A percentile compares a stretch with the other conserved stretches of the same genome.
Evolutionary conservation across 2,888 invertebrate genomes (phyloP).

Genomic region (Platypus cylindrus): DNA sequence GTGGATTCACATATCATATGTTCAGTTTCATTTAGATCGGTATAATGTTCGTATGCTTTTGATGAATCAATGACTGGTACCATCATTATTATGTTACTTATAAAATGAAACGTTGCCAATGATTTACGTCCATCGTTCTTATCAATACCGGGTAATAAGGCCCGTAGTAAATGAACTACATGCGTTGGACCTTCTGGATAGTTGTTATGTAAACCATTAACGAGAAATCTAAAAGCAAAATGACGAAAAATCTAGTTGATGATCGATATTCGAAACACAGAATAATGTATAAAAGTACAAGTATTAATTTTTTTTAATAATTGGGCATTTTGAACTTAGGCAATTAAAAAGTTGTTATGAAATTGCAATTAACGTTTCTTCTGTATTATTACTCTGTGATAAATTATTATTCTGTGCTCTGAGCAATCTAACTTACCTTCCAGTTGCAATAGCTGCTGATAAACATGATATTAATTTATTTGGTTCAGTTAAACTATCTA

Average conservation of each 20-base stretch:
- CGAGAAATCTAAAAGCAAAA: slow-evolving; percentile 34
- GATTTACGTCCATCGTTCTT: slow-evolving; percentile 75
- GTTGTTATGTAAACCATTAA: slow-evolving; percentile 39
- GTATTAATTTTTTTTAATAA: too few species aligned
- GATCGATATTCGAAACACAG: too few species aligned
- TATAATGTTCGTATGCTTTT: slow-evolving; percentile 47
- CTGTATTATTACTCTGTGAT: too few species aligned
- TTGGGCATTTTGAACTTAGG: too few species aligned
- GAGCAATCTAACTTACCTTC: slow-evolving; percentile 40
- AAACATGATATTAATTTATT: slow-evolving; percentile 66
- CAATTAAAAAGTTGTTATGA: too few species aligned
- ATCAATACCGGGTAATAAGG: slow-evolving; percentile 78
- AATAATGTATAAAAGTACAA: too few species aligned
- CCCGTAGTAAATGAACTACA: slow-evolving; percentile 67
- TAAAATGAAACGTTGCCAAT: slow-evolving; percentile 63
- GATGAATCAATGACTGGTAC: slow-evolving; percentile 80
- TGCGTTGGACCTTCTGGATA: slow-evolving; percentile 70
- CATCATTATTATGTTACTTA: slow-evolving; percentile 62
- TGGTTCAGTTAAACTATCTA: slow-evolving; percentile 81
- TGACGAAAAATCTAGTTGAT: too few species aligned
- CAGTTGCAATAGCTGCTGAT: slow-evolving; percentile 56
- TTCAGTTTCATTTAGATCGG: slow-evolving; percentile 64
- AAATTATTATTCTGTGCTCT: too few species aligned
- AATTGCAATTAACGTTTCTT: too few species aligned
- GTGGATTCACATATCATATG: slow-evolving; percentile 63